Conservation (phyloP, 2,113 vertebrate genomes). For the Chaetodon auriga region DNA sequence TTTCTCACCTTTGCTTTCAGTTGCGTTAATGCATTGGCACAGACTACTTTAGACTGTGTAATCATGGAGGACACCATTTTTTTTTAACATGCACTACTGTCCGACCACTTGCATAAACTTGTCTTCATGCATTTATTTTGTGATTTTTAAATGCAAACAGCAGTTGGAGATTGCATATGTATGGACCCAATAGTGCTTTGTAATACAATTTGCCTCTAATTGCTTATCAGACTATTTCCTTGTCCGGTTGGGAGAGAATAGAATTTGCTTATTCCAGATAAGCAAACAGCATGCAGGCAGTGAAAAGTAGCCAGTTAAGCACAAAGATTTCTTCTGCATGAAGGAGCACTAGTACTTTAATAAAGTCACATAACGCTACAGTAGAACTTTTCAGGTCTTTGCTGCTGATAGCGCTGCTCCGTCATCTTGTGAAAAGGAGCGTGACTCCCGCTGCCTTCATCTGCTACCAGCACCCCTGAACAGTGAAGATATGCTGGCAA, state of each 20-base stretch:
- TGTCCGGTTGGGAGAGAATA: background rate
- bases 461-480: slow-evolving; percentile 45
- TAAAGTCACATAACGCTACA: background rate
- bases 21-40: no score
- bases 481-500: slow-evolving; percentile 51
- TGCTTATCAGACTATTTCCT: background rate
- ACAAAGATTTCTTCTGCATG: background rate
- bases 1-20: background rate
- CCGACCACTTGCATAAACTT: no score
- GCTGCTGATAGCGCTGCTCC: slow-evolving; percentile 28
- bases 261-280: slow-evolving; percentile 9
- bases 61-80: background rate
- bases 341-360: background rate
- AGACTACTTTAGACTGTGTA: background rate
- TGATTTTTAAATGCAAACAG: background rate
- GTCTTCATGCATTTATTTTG: background rate
- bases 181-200: slow-evolving; percentile 16
- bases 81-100: background rate
- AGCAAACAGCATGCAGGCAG: background rate
- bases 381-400: slow-evolving; percentile 26
- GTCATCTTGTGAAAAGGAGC: slow-evolving; percentile 31
- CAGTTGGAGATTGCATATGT: background rate
- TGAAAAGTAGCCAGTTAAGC: background rate
- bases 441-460: slow-evolving; percentile 41
- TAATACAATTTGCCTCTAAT: background rate